Evolutionary conservation across 2,888 invertebrate genomes (phyloP).

Genomic region (Baronia brevicornis): DNA sequence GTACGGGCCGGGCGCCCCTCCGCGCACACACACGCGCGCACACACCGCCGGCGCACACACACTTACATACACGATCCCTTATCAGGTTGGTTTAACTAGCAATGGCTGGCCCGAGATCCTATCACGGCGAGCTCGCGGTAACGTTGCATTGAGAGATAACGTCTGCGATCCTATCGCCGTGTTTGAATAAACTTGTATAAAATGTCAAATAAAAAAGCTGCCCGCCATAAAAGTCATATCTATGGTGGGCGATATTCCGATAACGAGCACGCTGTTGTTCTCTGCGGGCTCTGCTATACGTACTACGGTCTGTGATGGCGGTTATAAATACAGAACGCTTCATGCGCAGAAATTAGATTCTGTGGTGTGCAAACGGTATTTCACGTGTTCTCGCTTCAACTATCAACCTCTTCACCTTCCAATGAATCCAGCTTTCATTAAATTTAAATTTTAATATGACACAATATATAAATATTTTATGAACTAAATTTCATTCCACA

Average conservation of each 20-base stretch:
- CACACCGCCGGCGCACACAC: conserved; percentile 38
- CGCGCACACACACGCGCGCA: conserved; percentile 41
- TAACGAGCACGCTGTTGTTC: conserved; percentile 34
- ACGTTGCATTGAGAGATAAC: conserved; percentile 76
- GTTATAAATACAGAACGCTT: too few species aligned
- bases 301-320: conserved; percentile 4
- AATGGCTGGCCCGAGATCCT: conserved; percentile 71
- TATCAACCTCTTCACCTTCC: too few species aligned
- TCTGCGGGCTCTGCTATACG: conserved; percentile 20
- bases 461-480: too few species aligned
- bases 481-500: too few species aligned
- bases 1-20: conserved; percentile 47
- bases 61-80: conserved; percentile 56
- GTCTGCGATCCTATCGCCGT: conserved; percentile 68
- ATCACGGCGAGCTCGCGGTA: conserved; percentile 69
- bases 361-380: too few species aligned
- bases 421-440: too few species aligned
- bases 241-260: conserved; percentile 50
- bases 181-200: conserved; percentile 76
- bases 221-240: conserved; percentile 60
- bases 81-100: conserved; percentile 73
- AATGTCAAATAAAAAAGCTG: conserved; percentile 74
- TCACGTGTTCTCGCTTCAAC: too few species aligned
- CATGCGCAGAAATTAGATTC: too few species aligned
- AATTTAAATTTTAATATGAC: too few species aligned